Conservation (phyloP, 1,140 invertebrate genomes). For the Drepana arcuata region DNA sequence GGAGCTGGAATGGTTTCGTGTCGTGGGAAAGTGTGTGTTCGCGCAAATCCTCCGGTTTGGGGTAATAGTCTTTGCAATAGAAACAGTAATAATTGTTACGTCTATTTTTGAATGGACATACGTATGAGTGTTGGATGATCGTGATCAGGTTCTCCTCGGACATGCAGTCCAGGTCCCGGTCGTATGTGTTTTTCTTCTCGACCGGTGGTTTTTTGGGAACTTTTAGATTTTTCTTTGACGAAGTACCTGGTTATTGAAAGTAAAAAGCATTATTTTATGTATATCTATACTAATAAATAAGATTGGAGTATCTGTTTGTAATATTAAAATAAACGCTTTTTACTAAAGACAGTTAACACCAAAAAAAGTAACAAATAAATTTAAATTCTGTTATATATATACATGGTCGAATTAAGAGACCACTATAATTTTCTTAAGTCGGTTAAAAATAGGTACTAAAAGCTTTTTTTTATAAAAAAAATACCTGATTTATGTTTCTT, state of each 20-base stretch:
- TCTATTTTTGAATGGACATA: constrained; percentile 57
- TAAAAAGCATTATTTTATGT: too few relatives aligned
- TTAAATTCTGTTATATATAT: too few relatives aligned
- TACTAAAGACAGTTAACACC: too few relatives aligned
- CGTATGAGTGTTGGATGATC: constrained; percentile 57
- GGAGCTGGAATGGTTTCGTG: constrained; percentile 51
- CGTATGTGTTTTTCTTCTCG: constrained; percentile 50
- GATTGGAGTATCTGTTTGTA: too few relatives aligned
- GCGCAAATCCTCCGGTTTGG: constrained; percentile 55
- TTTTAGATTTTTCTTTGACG: constrained; percentile 20
- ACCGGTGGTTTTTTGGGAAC: constrained; percentile 34
- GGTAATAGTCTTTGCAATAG: constrained; percentile 60
- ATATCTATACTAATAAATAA: too few relatives aligned
- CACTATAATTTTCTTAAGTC: neutral
- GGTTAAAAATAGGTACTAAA: neutral
- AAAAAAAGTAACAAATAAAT: too few relatives aligned
- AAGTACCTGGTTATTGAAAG: too few relatives aligned
- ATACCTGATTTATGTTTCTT: neutral
- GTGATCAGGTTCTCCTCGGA: constrained; percentile 54
- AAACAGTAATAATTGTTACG: constrained; percentile 65
- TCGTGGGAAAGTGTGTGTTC: constrained; percentile 54
- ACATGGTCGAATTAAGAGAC: too few relatives aligned
- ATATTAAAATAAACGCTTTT: neutral
- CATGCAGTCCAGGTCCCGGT: constrained; percentile 55
- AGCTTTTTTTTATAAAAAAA: neutral